A percentile compares a stretch with the other conserved stretches of the same genome.
Evolutionary conservation across 2,888 invertebrate genomes (phyloP).

Genomic region (Maniola hyperantus): DNA sequence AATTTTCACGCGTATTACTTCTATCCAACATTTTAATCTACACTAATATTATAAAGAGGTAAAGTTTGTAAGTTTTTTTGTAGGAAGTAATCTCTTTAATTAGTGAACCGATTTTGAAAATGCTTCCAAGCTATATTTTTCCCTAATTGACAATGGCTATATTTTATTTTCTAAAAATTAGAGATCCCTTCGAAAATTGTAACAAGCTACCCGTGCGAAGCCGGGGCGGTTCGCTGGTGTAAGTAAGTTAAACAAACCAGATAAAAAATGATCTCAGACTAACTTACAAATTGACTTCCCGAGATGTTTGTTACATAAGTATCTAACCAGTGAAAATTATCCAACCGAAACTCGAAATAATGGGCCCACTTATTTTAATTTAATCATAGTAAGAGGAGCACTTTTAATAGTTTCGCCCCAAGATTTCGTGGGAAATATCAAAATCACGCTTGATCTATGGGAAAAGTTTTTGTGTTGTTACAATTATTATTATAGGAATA

Average conservation of each 20-base stretch:
- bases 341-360: slow-evolving; percentile 66
- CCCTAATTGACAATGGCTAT: too few relatives aligned
- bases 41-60: too few relatives aligned
- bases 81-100: too few relatives aligned
- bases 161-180: too few relatives aligned
- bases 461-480: slow-evolving; percentile 41
- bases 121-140: too few relatives aligned
- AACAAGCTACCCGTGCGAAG: too few relatives aligned
- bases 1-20: too few relatives aligned
- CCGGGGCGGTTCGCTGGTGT: too few relatives aligned
- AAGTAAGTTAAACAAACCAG: slow-evolving; percentile 2
- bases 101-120: too few relatives aligned
- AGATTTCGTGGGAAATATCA: slow-evolving; percentile 67
- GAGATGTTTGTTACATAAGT: slow-evolving; percentile 20
- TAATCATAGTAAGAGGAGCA: slow-evolving; percentile 71
- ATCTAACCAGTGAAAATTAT: slow-evolving; percentile 57
- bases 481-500: background rate
- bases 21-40: too few relatives aligned
- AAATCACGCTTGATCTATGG: slow-evolving; percentile 45
- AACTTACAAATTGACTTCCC: slow-evolving; percentile 21
- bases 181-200: too few relatives aligned
- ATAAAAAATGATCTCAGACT: background rate
- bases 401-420: slow-evolving; percentile 63
- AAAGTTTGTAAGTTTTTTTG: too few relatives aligned
- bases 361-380: slow-evolving; percentile 63